Conservation (phyloP, 64 coral and sea anemone species). For the Montipora foliosa region DNA sequence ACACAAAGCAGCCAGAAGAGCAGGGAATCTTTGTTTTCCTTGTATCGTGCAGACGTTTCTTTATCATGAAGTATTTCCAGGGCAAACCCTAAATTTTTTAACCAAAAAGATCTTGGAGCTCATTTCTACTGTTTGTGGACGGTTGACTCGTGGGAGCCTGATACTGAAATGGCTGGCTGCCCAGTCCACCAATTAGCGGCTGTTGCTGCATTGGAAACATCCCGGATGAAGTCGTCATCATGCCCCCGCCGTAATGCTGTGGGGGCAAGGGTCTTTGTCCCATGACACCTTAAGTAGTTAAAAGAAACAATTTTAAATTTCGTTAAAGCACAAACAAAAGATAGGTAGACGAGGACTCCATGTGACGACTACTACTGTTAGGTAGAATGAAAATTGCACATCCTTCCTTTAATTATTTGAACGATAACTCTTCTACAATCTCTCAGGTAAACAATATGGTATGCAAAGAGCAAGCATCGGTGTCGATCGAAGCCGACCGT, state of each 20-base stretch:
- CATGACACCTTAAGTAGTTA: conserved; percentile 26
- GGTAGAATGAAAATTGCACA: too few species aligned
- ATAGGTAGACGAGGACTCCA: too few species aligned
- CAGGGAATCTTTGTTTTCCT: neutral
- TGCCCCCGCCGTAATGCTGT: conserved; percentile 38
- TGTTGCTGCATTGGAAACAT: conserved; percentile 63
- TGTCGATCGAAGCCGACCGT: too few species aligned
- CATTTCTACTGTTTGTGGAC: conserved; percentile 22
- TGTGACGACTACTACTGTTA: too few species aligned
- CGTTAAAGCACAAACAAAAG: neutral
- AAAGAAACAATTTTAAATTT: neutral
- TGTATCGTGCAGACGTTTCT: too few species aligned
- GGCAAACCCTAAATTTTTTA: neutral
- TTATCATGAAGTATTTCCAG: neutral
- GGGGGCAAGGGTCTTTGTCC: conserved; percentile 26
- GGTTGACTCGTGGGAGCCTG: conserved; percentile 34
- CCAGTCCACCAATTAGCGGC: conserved; percentile 43
- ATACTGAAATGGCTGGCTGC: conserved; percentile 46
- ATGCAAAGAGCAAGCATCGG: too few species aligned
- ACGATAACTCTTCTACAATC: too few species aligned
- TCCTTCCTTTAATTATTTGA: too few species aligned
- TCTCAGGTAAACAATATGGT: too few species aligned
- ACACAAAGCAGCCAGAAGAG: neutral
- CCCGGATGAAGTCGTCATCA: conserved; percentile 62
- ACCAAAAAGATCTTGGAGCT: conserved; percentile 73